Conservation (phyloP, 2,113 vertebrate genomes). For the Amphilophus citrinellus region DNA sequence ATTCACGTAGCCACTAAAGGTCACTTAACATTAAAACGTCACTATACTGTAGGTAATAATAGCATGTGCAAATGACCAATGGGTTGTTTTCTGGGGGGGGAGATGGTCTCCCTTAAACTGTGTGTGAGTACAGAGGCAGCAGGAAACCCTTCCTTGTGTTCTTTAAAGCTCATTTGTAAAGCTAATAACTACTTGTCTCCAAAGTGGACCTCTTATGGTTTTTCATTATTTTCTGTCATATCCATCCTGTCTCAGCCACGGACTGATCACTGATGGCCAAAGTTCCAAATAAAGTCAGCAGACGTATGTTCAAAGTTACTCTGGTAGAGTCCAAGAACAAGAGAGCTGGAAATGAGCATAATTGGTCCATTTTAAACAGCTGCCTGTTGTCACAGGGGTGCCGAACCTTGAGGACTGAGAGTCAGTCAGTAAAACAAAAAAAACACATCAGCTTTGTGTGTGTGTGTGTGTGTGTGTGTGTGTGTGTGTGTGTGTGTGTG, state of each 20-base stretch:
- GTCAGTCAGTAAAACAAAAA: not conserved
- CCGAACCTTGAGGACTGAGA: not conserved
- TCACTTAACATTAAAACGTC: not conserved
- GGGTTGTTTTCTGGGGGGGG: not conserved
- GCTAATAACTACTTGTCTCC: not conserved
- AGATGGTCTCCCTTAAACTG: not conserved
- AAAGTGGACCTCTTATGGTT: not conserved
- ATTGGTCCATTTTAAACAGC: not conserved
- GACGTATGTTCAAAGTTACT: not conserved
- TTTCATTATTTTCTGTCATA: not conserved
- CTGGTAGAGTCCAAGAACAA: not conserved
- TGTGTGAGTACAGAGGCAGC: too few species aligned
- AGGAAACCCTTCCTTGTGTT: not conserved
- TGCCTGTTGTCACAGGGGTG: not conserved
- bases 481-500: not conserved
- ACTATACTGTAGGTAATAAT: not conserved
- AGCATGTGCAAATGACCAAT: not conserved
- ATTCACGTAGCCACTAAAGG: too few species aligned
- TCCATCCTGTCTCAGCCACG: not conserved
- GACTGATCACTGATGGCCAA: not conserved
- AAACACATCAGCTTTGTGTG: too few species aligned
- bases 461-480: too few species aligned
- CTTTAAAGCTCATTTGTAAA: not conserved
- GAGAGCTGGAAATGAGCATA: not conserved
- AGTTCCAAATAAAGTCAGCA: not conserved